phyloP scores from a whole-genome alignment of 2,113 vertebrate species.

The Chaetorhynchus papuensis region DNA sequence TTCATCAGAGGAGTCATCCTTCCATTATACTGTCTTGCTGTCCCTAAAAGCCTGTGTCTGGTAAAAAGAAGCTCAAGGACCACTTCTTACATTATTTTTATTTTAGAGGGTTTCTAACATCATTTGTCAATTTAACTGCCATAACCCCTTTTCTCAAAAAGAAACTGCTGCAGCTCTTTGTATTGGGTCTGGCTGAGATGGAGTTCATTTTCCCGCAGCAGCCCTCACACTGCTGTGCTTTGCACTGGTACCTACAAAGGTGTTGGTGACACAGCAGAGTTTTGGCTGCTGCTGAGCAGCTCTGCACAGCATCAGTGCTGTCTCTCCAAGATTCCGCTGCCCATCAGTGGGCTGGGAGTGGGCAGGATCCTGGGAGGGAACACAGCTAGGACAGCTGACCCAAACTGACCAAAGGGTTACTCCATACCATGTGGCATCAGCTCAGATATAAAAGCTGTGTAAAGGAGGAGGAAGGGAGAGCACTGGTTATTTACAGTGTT shows the following conservation, averaged over 20 bases:
- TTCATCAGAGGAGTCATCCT: not conserved
- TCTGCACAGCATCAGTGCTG: not conserved
- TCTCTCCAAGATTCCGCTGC: not conserved
- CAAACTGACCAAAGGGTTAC: not conserved
- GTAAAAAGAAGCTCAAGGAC: not conserved
- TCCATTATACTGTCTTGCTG: not conserved
- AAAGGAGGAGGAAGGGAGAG: not conserved
- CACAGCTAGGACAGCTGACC: not conserved
- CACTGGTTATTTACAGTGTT: not conserved
- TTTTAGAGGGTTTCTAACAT: not conserved
- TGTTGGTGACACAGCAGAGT: not conserved
- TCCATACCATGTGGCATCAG: accelerated
- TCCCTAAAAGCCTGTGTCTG: not conserved
- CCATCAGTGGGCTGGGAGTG: not conserved
- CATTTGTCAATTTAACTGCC: not conserved
- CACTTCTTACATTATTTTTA: not conserved
- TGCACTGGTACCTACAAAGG: not conserved
- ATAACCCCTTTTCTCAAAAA: not conserved
- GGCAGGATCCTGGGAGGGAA: not conserved
- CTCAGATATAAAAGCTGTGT: not conserved
- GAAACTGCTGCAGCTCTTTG: not conserved
- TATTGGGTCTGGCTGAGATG: not conserved
- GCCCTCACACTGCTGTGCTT: not conserved
- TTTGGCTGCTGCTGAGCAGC: not conserved
- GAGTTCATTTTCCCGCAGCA: not conserved